Evolutionary conservation across 2,888 invertebrate genomes (phyloP).

Genomic region (Tenthredo notha): DNA sequence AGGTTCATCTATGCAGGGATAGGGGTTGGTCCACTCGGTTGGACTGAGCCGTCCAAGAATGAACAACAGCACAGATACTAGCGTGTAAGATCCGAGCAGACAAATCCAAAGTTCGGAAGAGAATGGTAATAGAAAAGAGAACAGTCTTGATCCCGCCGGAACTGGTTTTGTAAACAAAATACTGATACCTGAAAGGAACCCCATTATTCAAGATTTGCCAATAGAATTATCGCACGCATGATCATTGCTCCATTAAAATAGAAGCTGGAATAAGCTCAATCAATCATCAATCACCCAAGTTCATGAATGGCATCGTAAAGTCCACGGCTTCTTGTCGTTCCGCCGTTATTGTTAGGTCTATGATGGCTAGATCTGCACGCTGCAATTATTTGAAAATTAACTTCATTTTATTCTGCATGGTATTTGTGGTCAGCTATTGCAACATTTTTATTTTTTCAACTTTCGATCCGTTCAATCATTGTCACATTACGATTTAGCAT

Average conservation of each 20-base stretch:
- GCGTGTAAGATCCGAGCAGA: constrained; percentile 89
- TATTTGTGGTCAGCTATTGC: not conserved
- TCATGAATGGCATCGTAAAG: constrained; percentile 96
- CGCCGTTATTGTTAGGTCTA: constrained; percentile 98
- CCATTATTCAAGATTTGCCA: not conserved
- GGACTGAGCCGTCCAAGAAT: constrained; percentile 90
- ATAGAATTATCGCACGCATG: not conserved
- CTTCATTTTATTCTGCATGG: not conserved
- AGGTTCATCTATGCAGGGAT: constrained; percentile 91
- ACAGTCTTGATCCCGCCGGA: constrained; percentile 91
- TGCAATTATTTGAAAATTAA: constrained; percentile 78
- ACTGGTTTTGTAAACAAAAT: constrained; percentile 94
- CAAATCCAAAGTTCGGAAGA: constrained; percentile 92
- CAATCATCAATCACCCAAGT: constrained; percentile 84
- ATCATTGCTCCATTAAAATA: constrained; percentile 55
- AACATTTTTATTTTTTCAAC: not conserved
- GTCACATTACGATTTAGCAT: not conserved
- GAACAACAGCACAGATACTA: constrained; percentile 89
- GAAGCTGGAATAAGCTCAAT: not conserved
- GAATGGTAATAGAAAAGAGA: constrained; percentile 96
- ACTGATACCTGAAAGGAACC: constrained; percentile 81
- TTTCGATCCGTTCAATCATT: not conserved
- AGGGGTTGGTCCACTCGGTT: constrained; percentile 93
- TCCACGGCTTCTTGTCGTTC: constrained; percentile 92
- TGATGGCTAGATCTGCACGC: constrained; percentile 96